Percentiles rank a stretch among this genome's conserved stretches.
phyloP scores from a whole-genome alignment of 2,888 invertebrate genomes.

The Luperina nickerlii region DNA sequence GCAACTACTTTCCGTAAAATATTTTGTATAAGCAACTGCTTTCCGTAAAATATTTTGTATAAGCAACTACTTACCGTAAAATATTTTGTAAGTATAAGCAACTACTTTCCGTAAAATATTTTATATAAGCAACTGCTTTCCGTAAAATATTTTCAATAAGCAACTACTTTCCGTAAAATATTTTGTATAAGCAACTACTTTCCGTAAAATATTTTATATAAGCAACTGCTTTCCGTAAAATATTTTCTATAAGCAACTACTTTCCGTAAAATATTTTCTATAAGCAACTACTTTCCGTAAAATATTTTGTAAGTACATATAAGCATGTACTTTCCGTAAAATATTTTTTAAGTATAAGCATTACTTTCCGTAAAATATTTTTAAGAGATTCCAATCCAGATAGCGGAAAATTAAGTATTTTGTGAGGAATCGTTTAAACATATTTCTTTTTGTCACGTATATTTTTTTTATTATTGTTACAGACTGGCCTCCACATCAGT shows the following conservation, averaged over 20 bases:
- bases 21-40: not conserved
- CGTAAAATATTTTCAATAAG: no score
- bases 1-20: not conserved
- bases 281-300: no score
- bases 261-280: not conserved
- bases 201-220: no score
- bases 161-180: no score
- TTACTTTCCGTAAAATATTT: not conserved
- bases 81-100: no score
- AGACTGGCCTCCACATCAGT: conserved; percentile 97
- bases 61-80: no score
- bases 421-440: not conserved
- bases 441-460: not conserved
- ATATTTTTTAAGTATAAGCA: no score
- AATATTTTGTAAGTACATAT: no score
- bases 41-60: no score
- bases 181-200: no score
- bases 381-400: not conserved
- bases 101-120: not conserved
- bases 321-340: no score
- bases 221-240: not conserved
- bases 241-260: not conserved
- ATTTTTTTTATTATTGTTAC: conserved; percentile 48
- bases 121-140: no score
- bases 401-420: not conserved